These are phyloP conservation scores for Gymnothorax reevesii DNA, from an alignment of 2,797 vertebrate species.

Conservation along the genomic window DNA sequence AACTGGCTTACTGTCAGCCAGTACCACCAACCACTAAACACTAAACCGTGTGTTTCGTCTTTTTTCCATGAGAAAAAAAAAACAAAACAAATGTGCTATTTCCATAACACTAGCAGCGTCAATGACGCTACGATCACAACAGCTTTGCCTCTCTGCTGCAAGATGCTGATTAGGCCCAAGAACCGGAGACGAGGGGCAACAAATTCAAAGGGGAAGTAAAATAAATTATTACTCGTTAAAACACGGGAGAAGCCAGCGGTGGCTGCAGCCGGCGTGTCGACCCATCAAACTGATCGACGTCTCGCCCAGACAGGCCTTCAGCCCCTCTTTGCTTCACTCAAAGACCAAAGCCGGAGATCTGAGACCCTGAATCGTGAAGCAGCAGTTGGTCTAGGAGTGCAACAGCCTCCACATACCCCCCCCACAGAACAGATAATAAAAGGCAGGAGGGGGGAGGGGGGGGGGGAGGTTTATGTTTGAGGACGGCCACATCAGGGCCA, in stretches of 20 bases:
- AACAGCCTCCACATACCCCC: not conserved
- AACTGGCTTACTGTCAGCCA: too few species aligned
- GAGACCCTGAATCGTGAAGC: not conserved
- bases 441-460: conserved; percentile 42
- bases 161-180: not conserved
- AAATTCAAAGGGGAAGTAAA: conserved; percentile 4
- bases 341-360: not conserved
- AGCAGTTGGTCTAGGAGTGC: not conserved
- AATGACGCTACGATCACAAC: not conserved
- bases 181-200: not conserved
- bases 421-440: too few species aligned
- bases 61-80: not conserved
- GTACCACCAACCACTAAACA: not conserved
- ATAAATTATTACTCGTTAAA: not conserved
- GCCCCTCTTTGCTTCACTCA: not conserved
- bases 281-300: not conserved
- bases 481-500: conserved; percentile 69
- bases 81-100: not conserved
- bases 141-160: not conserved
- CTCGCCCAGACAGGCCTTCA: not conserved
- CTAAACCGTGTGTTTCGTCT: not conserved
- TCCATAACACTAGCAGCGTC: not conserved
- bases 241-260: not conserved
- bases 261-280: not conserved
- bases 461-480: conserved; percentile 63